These are phyloP conservation scores for Tipula lateralis DNA, from an alignment of 2,888 invertebrate genomes.

Conservation along the genomic window DNA sequence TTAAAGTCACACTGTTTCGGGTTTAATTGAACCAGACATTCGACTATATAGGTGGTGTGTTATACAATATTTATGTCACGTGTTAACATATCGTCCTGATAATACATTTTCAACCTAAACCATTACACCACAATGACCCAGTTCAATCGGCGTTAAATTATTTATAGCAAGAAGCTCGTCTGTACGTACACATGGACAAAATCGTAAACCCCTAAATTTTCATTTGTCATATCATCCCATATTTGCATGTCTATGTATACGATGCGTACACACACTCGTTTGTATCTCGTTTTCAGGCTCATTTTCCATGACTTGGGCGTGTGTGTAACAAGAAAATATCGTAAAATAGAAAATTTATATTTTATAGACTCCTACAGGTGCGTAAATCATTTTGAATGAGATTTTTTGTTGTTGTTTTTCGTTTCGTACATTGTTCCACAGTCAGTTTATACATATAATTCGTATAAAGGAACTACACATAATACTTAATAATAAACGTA, in stretches of 20 bases:
- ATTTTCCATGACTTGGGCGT: neutral
- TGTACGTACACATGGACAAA: neutral
- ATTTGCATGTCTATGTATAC: neutral
- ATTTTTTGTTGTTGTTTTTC: neutral
- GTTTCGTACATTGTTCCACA: neutral
- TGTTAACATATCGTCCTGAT: neutral
- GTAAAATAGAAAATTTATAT: conserved; percentile 12
- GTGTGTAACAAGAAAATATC: conserved; percentile 13
- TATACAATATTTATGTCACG: neutral
- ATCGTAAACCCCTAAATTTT: neutral
- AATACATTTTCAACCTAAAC: neutral
- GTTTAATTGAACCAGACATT: neutral
- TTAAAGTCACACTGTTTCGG: neutral
- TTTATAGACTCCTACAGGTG: conserved; percentile 34
- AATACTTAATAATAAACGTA: neutral
- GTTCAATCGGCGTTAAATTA: conserved; percentile 2
- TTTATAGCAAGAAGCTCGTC: neutral
- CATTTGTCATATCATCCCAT: neutral
- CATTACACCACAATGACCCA: neutral
- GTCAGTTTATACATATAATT: neutral
- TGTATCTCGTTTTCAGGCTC: neutral
- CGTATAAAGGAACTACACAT: neutral
- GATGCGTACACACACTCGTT: conserved; percentile 24
- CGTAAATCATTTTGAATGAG: conserved; percentile 33
- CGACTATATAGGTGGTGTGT: neutral